Conservation (phyloP, 2,888 invertebrate species). For the Drosophila longiperda region DNA sequence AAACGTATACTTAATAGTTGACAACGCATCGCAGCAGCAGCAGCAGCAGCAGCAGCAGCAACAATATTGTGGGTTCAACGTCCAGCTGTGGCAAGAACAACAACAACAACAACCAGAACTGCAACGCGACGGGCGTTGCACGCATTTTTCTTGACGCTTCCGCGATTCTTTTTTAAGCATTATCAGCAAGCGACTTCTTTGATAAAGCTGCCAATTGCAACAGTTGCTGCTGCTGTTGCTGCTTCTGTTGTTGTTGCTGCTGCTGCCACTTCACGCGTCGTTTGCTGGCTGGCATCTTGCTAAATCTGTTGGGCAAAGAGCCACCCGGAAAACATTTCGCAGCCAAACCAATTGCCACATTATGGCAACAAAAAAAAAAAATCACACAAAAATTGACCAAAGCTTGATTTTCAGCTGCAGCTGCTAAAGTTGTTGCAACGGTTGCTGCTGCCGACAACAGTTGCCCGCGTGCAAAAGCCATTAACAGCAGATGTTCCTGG, state of each 20-base stretch:
- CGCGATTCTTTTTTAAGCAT: constrained; percentile 67
- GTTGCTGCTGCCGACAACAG: constrained; percentile 8
- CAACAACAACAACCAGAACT: neutral
- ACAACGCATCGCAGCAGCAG: constrained; percentile 47
- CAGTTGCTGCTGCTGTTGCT: constrained; percentile 32
- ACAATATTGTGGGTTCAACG: constrained; percentile 65
- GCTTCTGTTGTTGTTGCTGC: constrained; percentile 32
- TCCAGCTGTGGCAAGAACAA: constrained; percentile 44
- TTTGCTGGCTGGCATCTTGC: constrained; percentile 41
- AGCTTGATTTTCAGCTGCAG: constrained; percentile 20
- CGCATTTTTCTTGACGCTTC: constrained; percentile 80
- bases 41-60: constrained; percentile 50
- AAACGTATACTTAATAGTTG: constrained; percentile 59
- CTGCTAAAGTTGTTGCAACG: constrained; percentile 8
- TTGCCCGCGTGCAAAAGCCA: constrained; percentile 12
- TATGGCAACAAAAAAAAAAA: constrained; percentile 20
- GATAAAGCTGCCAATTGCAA: constrained; percentile 60
- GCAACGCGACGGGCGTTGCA: constrained; percentile 49
- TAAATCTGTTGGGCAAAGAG: constrained; percentile 43
- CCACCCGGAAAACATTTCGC: constrained; percentile 66
- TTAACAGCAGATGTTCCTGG: constrained; percentile 1
- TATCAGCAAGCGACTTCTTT: constrained; percentile 55
- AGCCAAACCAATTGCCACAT: constrained; percentile 51
- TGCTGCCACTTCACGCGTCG: constrained; percentile 60
- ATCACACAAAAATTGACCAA: constrained; percentile 43